Evolutionary conservation across 2,113 vertebrate species (phyloP), one percentile per base, ranked within the genome.

Genomic region (Dendropsophus ebraccatus): DNA sequence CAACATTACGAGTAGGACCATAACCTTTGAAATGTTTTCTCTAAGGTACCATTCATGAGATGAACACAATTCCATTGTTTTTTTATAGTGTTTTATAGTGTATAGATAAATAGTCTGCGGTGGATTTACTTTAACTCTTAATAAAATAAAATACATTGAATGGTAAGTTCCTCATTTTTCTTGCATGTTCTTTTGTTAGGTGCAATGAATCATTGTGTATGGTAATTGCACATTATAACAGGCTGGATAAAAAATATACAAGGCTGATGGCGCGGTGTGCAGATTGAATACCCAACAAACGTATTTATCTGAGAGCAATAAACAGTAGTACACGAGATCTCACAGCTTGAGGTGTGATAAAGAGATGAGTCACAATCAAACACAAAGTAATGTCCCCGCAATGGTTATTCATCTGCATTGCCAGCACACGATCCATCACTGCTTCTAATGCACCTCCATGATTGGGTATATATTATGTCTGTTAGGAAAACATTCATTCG

Each of bases 331-430:
- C 37, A 81, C 56, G 47, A 16, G n/a, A 62, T 81, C 58, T 81
- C 52, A 81, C 78, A 81, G 78, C 78, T 62, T 81, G 77, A 80
- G 54, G 56, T 80, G n/a, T 58, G 56, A 81, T 81, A 81, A 81
- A 47, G 56, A 65, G 54, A 81, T 81, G 78, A 81, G 58, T 65
- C 78, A 81, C n/a, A 62, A 81, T 81, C 23, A 81, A 37, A 65
- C 47, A 11, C 35, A 81, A 28, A 65, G 41, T 81, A 28, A 28
- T 81, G 56, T n/a, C 35, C 62, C 14, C 28, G 21, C 56, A 58
- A 47, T 81, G 65, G 56, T 65, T 35, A 81, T 81, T 81, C 52
- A 62, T 81, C 35, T 28, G 37, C 54, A 45, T 58, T 21, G 35
- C 62, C 14, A 5, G 58, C 56, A 81, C 78, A 81, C 60, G 62